A percentile compares a stretch with the other conserved stretches of the same genome.
These are phyloP conservation scores for Pocota personata DNA, from an alignment of 2,888 invertebrate species.

Conservation along the genomic window DNA sequence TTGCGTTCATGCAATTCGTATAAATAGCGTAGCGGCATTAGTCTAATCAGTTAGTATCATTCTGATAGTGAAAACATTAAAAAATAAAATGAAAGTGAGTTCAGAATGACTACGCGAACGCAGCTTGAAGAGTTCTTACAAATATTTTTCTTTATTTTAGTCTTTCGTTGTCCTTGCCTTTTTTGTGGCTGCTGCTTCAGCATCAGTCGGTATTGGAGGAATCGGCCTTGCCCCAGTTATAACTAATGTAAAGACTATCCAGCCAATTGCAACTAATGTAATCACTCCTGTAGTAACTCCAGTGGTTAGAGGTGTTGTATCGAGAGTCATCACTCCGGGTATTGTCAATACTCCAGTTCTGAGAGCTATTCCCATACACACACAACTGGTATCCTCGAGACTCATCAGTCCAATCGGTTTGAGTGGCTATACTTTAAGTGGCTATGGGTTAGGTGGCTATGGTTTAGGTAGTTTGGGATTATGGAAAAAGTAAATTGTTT, in stretches of 20 bases:
- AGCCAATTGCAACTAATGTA: conserved; percentile 20
- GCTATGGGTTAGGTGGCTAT: neutral
- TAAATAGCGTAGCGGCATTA: conserved; percentile 1
- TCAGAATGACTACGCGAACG: neutral
- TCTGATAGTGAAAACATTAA: neutral
- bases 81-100: conserved; percentile 33
- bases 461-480: neutral
- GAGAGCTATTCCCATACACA: neutral
- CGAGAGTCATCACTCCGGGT: neutral
- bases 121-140: neutral
- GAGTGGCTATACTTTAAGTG: neutral
- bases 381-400: neutral
- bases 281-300: conserved; percentile 24
- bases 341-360: conserved; percentile 1
- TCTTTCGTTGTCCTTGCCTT: neutral
- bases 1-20: neutral
- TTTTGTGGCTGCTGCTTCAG: conserved; percentile 20
- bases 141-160: conserved; percentile 5
- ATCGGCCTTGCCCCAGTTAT: neutral
- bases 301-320: conserved; percentile 14
- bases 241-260: conserved; percentile 12
- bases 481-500: neutral
- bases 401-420: neutral
- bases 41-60: neutral
- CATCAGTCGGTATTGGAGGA: conserved; percentile 4